These are phyloP conservation scores for Plecturocebus donacophilus DNA, from an alignment of 2,113 vertebrate species.

Conservation along the genomic window DNA sequence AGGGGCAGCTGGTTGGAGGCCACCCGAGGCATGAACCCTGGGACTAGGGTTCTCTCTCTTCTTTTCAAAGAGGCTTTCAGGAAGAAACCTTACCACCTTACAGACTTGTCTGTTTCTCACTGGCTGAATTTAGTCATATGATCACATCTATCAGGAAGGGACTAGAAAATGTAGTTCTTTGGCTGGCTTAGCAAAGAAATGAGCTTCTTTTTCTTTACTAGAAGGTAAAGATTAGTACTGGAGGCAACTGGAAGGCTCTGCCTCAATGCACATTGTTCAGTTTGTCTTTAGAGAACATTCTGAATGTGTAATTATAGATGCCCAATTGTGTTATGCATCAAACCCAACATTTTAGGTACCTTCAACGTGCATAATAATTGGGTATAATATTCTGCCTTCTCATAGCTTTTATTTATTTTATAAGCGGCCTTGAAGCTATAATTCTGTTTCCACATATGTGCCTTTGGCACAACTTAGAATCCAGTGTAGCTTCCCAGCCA, in stretches of 20 bases:
- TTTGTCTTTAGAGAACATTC: not conserved
- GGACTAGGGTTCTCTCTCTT: not conserved
- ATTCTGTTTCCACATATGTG: not conserved
- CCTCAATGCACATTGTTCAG: accelerated
- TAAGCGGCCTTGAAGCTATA: not conserved
- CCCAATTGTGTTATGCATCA: accelerated
- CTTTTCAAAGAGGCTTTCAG: not conserved
- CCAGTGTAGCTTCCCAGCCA: not conserved
- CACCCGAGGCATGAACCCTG: not conserved
- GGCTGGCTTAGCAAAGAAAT: not conserved
- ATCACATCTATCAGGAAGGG: no score
- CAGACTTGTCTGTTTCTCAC: not conserved
- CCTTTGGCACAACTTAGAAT: not conserved
- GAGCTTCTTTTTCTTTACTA: not conserved
- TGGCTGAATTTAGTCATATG: not conserved
- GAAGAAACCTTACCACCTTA: accelerated
- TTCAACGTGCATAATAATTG: not conserved
- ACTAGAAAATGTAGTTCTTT: not conserved
- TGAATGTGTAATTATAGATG: accelerated
- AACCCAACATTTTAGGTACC: no score
- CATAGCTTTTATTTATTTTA: constrained; percentile 21
- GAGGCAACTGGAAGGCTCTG: not conserved
- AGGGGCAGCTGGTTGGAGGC: no score
- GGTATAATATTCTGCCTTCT: not conserved
- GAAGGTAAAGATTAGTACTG: not conserved